Base-by-base conservation (phyloP, 2,113 vertebrate species). In the Ailurus styani region DNA sequence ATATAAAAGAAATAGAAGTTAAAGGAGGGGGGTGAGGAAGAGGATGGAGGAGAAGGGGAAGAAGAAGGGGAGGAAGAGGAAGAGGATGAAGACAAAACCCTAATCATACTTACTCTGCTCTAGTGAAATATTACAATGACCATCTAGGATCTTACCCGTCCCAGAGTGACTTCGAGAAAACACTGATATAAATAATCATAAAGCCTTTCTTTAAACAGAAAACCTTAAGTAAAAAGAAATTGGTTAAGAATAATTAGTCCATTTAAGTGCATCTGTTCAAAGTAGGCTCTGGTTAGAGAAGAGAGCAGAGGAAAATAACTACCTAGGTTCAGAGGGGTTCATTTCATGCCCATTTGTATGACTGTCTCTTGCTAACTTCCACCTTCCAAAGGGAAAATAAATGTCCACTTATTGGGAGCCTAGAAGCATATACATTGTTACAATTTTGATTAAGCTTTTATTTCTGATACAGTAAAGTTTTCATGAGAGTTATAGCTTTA, bases 401-500 rank as follows among this genome's bases (percentile, higher is more conserved):
- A 40, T 52, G 54, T 5, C 12, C 7, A 29, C 17, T 37, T 66
- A 25, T 6, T 87, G 11, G 21, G 13, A 57, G 21, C 34, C 40
- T 55, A 27, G 40, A 27, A 66, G 78, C 7, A 62, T 34, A 29
- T 2, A 27, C 7, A 21, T 81, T 5, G 11, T 66, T 34, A 15
- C 64, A 52, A 64, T 55, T 94, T 40, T 78, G 27, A 73, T 50
- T n/a, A 42, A 37, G 13, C 11, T 29, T 96, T 85, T 73, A 77
- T 23, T 84, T 73, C 47, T 47, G 54, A 93, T 5, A 15, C 34
- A 5, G 8, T 52, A 1, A 27, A 9, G 2, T 47, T 87, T 79
- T 42, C 50, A 54, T 70, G n/a, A 89, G 23, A 52, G 31, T 21
- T 42, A 17, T 1, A 83, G 34, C 45, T 77, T 47, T 62, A 47